Evolutionary conservation across 2,797 vertebrate species (phyloP).

Genomic region (Mallotus villosus): DNA sequence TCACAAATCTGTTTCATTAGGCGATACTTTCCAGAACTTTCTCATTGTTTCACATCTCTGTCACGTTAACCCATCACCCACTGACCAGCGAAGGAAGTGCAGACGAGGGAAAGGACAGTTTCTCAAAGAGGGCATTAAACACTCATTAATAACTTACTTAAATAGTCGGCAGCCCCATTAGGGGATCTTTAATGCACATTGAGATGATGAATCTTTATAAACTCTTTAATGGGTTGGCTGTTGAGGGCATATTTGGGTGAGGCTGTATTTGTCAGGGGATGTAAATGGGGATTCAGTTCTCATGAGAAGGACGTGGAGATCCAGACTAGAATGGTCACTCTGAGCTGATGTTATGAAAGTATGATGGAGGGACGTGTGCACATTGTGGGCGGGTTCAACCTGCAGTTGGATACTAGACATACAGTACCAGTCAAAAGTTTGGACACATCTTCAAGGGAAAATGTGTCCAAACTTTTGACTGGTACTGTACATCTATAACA

Average conservation of each 20-base stretch:
- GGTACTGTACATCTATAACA: too few relatives aligned
- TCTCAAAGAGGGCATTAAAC: slow-evolving; percentile 53
- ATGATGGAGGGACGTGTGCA: too few relatives aligned
- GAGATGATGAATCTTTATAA: slow-evolving; percentile 83
- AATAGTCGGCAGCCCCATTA: slow-evolving; percentile 82
- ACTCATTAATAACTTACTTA: slow-evolving; percentile 76
- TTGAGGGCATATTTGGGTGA: neutral
- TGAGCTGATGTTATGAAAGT: neutral
- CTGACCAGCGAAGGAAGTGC: neutral
- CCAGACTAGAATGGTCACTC: neutral
- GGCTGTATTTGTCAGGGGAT: neutral
- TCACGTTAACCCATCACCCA: neutral
- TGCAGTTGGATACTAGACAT: too few relatives aligned
- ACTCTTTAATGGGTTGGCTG: slow-evolving; percentile 73
- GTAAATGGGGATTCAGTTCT: neutral
- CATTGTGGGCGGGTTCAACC: neutral
- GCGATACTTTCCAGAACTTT: too few relatives aligned
- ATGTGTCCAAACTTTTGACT: too few relatives aligned
- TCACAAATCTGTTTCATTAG: too few relatives aligned
- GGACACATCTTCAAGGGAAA: too few relatives aligned
- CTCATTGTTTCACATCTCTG: too few relatives aligned
- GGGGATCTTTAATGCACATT: slow-evolving; percentile 83
- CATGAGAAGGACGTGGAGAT: neutral
- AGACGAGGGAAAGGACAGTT: neutral
- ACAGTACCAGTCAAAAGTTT: too few relatives aligned